A percentile compares a stretch with the other conserved stretches of the same genome.
phyloP scores from a whole-genome alignment of 2,888 invertebrate genomes.

The Hipparchia sbordonii region DNA sequence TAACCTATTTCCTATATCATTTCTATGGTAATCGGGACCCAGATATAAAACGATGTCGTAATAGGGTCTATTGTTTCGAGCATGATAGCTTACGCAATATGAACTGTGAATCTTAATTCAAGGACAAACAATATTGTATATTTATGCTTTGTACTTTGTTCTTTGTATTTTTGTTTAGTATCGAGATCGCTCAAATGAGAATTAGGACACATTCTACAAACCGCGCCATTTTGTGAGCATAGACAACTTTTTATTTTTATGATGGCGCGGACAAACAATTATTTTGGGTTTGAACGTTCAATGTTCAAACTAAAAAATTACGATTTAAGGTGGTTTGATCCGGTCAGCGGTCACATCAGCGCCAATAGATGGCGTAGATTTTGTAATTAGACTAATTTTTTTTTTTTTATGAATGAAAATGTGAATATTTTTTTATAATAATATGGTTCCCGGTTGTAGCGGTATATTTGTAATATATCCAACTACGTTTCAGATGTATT shows the following conservation, averaged over 20 bases:
- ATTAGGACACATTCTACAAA: neutral
- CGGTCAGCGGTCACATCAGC: no score
- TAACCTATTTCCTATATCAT: slow-evolving; percentile 23
- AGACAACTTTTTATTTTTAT: neutral
- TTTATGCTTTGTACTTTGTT: neutral
- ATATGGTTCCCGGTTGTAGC: no score
- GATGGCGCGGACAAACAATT: neutral
- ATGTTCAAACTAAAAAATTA: no score
- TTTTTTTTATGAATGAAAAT: no score
- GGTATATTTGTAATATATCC: no score
- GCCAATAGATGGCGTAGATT: no score
- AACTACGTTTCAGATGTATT: no score
- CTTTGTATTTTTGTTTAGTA: neutral
- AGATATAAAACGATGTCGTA: slow-evolving; percentile 21
- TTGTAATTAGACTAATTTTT: no score
- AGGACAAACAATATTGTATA: slow-evolving; percentile 6
- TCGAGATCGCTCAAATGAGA: neutral
- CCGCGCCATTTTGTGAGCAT: neutral
- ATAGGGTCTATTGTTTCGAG: slow-evolving; percentile 12
- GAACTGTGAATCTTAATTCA: slow-evolving; percentile 16
- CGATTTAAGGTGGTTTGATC: no score
- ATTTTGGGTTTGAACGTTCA: neutral
- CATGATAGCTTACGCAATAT: slow-evolving; percentile 8
- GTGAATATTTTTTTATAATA: no score
- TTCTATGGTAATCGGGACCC: slow-evolving; percentile 9